phyloP scores from a whole-genome alignment of 1,140 invertebrate genomes.

The Stegodyphus mimosarum region DNA sequence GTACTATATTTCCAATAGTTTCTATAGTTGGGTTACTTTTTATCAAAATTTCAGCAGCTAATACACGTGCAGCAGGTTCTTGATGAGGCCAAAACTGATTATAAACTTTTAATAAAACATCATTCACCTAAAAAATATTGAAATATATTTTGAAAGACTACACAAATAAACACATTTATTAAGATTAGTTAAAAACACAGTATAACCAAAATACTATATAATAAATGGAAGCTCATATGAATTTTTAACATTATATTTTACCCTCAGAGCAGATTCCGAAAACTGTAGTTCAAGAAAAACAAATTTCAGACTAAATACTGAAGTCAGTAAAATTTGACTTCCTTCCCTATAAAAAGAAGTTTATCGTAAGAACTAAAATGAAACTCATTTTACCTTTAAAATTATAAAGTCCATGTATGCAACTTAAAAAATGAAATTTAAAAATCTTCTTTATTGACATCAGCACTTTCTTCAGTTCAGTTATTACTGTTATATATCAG shows the following conservation, averaged over 20 bases:
- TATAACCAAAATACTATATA: not conserved
- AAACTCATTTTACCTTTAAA: no score
- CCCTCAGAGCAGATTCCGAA: not conserved
- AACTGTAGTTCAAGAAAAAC: not conserved
- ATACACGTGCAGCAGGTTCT: constrained; percentile 78
- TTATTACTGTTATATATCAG: no score
- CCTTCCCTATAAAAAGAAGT: no score
- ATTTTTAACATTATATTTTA: not conserved
- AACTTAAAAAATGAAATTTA: no score
- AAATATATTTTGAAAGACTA: not conserved
- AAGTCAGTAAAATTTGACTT: not conserved
- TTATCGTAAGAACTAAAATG: no score
- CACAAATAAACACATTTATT: not conserved
- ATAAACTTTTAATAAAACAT: constrained; percentile 70
- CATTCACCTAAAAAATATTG: constrained; percentile 18
- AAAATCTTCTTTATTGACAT: no score
- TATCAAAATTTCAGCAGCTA: constrained; percentile 80
- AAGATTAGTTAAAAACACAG: not conserved
- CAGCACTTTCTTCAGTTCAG: no score
- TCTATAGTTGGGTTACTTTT: constrained; percentile 65
- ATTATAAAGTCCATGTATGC: no score
- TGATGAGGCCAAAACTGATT: constrained; percentile 75
- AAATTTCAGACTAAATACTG: not conserved
- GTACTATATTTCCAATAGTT: constrained; percentile 27
- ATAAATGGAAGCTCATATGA: not conserved